Evolutionary conservation across 2,113 vertebrate species (phyloP).

Genomic region (Psephotus haematonotus): DNA sequence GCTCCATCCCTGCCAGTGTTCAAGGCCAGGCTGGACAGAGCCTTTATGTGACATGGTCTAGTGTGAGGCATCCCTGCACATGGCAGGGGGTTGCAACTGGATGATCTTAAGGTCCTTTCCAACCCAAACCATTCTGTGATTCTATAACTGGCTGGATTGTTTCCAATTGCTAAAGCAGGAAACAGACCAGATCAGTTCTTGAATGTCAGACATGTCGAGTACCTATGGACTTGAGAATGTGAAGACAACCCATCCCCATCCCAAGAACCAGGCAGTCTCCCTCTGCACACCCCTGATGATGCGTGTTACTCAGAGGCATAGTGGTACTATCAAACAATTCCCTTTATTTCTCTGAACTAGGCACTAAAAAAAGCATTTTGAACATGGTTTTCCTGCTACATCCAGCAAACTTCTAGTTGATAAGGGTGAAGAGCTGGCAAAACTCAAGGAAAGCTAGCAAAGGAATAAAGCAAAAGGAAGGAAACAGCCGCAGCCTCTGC

Average conservation of each 20-base stretch:
- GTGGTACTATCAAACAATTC: not conserved
- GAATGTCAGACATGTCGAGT: not conserved
- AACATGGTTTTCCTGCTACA: not conserved
- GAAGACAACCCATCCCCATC: not conserved
- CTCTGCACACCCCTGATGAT: not conserved
- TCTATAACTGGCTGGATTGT: not conserved
- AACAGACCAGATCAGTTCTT: not conserved
- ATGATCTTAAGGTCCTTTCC: no score
- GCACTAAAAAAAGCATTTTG: not conserved
- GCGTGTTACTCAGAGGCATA: not conserved
- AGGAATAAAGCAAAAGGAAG: not conserved
- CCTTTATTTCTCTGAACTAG: not conserved
- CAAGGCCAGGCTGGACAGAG: no score
- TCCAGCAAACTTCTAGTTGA: not conserved
- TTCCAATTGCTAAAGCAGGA: slow-evolving; percentile 13
- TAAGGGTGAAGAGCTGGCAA: not conserved
- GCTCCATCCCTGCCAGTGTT: no score
- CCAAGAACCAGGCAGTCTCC: not conserved
- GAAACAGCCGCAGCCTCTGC: not conserved
- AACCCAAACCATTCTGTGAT: no score
- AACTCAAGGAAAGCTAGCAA: not conserved
- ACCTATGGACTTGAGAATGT: not conserved
- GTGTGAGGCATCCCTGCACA: no score
- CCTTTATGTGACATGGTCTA: no score
- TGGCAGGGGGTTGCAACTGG: no score